phyloP scores from a whole-genome alignment of 2,888 invertebrate genomes.

The Aporophyla lueneburgensis region DNA sequence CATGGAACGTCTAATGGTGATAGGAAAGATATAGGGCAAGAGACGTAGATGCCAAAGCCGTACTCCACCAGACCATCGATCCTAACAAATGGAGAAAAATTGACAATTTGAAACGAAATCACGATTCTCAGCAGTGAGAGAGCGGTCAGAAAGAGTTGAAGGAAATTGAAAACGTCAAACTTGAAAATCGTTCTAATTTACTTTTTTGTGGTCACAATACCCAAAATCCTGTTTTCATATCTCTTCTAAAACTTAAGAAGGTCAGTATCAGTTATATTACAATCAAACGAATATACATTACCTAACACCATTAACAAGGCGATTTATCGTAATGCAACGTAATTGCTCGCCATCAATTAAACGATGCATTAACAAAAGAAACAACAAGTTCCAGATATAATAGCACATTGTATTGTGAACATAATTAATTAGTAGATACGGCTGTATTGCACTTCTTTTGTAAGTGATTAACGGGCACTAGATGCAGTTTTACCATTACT shows the following conservation, averaged over 20 bases:
- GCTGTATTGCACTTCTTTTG: constrained; percentile 45
- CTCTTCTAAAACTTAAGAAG: background rate
- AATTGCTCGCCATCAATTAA: constrained; percentile 51
- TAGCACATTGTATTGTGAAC: constrained; percentile 64
- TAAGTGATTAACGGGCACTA: constrained; percentile 40
- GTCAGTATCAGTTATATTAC: background rate
- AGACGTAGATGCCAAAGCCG: background rate
- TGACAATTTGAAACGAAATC: background rate
- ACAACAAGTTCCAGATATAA: constrained; percentile 53
- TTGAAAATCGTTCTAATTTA: background rate
- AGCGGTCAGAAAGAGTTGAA: background rate
- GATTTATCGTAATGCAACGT: constrained; percentile 58
- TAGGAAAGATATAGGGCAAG: background rate
- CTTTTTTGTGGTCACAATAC: background rate
- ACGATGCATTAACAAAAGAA: constrained; percentile 51
- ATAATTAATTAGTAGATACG: constrained; percentile 57
- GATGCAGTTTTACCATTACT: constrained; percentile 32
- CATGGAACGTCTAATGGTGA: background rate
- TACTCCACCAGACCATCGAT: background rate
- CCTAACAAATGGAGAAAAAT: background rate
- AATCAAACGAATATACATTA: constrained; percentile 25
- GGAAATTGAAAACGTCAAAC: background rate
- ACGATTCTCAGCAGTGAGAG: background rate
- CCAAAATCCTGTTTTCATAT: background rate
- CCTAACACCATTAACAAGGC: constrained; percentile 28